phyloP scores from a whole-genome alignment of 2,797 vertebrate species.

The Sebastes baramenuke region DNA sequence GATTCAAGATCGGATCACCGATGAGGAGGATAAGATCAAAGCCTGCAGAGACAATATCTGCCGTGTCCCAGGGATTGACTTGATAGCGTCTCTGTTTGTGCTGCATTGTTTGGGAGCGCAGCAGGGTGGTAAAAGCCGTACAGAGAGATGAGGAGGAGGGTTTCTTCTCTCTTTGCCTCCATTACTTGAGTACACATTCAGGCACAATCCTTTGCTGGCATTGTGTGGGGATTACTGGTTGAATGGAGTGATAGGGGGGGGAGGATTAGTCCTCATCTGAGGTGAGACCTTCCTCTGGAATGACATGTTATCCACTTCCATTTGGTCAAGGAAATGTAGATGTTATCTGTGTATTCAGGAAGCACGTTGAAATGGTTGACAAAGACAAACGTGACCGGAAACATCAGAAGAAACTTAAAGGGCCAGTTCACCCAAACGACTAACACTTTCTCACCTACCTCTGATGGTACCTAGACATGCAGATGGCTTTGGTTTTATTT shows the following conservation, averaged over 20 bases:
- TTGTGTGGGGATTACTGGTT: slow-evolving; percentile 68
- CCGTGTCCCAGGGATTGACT: slow-evolving; percentile 10
- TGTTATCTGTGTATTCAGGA: not conserved
- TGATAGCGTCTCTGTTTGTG: slow-evolving; percentile 68
- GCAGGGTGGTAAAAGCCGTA: slow-evolving; percentile 56
- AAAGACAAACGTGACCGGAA: not conserved
- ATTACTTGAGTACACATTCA: slow-evolving; percentile 73
- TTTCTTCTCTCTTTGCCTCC: slow-evolving; percentile 35
- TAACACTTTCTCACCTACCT: not conserved
- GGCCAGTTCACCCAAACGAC: not conserved
- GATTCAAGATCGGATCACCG: slow-evolving; percentile 41
- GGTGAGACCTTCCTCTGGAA: slow-evolving; percentile 35
- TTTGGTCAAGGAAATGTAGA: slow-evolving; percentile 3
- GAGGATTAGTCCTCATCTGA: slow-evolving; percentile 24
- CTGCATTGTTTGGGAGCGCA: slow-evolving; percentile 65
- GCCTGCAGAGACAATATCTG: slow-evolving; percentile 28
- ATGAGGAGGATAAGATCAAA: slow-evolving; percentile 61
- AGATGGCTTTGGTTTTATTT: not conserved
- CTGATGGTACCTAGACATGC: too few relatives aligned
- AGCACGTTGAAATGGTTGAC: not conserved
- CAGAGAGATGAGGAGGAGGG: slow-evolving; percentile 9
- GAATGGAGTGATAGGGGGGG: slow-evolving; percentile 17
- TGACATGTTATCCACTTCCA: slow-evolving; percentile 15
- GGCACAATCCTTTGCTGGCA: slow-evolving; percentile 55
- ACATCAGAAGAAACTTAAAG: not conserved